These are phyloP conservation scores for Promerops cafer DNA, from an alignment of 2,113 vertebrate species.

Conservation along the genomic window DNA sequence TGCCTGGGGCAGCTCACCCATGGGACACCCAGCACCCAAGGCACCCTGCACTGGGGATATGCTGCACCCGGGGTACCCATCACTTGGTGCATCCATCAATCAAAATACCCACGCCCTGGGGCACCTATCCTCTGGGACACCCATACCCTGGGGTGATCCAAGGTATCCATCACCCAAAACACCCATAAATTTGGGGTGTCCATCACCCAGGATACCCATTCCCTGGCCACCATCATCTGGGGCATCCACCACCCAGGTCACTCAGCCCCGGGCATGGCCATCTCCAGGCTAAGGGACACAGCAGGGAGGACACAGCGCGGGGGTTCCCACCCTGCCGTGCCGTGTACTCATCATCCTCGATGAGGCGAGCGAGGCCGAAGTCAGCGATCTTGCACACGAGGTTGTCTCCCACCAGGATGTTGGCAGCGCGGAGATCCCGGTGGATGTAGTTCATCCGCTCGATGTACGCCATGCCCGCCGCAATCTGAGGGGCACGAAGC, in stretches of 20 bases:
- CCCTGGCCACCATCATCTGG: accelerated
- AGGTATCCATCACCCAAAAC: not conserved
- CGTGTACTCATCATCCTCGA: conserved; percentile 95
- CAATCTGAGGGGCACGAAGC: conserved; percentile 70
- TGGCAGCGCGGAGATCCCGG: conserved; percentile 91
- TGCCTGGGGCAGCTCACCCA: not conserved
- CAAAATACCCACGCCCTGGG: not conserved
- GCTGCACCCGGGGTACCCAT: not conserved
- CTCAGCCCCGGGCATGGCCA: not conserved
- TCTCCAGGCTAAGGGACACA: not conserved
- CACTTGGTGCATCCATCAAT: not conserved
- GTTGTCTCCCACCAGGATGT: conserved; percentile 93
- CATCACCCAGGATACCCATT: not conserved
- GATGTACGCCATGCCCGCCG: conserved; percentile 94
- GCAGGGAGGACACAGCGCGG: accelerated
- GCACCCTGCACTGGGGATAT: not conserved
- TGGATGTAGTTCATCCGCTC: conserved; percentile 99
- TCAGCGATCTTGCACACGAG: conserved; percentile 97
- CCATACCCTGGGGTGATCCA: not conserved
- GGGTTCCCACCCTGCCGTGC: conserved; percentile 84
- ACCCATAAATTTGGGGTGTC: not conserved
- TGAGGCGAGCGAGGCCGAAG: conserved; percentile 94
- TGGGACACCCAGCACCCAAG: not conserved
- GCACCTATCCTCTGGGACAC: too few relatives aligned
- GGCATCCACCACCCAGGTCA: too few relatives aligned